phyloP scores from a whole-genome alignment of 2,113 vertebrate genomes.

The Noturus placidus region DNA sequence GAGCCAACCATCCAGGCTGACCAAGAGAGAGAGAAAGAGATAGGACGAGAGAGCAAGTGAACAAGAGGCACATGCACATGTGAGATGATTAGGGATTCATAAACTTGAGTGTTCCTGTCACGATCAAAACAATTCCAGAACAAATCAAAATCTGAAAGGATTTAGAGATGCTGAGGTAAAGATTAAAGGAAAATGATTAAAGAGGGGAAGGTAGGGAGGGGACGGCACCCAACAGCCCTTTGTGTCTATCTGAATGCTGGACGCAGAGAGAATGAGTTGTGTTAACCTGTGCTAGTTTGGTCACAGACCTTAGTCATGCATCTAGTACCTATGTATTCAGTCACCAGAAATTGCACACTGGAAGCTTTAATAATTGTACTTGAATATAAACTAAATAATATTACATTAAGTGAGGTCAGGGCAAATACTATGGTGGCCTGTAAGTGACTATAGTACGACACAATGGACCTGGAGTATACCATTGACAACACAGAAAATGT shows the following conservation, averaged over 20 bases:
- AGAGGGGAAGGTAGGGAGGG: background rate
- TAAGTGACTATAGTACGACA: background rate
- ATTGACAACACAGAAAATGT: background rate
- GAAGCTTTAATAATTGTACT: background rate
- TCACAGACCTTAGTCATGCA: background rate
- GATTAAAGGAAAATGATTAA: constrained; percentile 55
- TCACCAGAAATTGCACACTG: background rate
- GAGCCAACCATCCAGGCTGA: background rate
- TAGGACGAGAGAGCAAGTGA: background rate
- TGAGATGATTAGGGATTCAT: constrained; percentile 52
- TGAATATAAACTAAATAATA: background rate
- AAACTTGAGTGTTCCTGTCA: constrained; percentile 46
- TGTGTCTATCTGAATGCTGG: constrained; percentile 1
- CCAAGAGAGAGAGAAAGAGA: constrained; percentile 8
- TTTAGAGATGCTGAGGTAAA: constrained; percentile 46
- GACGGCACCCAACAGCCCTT: background rate
- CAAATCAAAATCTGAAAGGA: constrained; percentile 52
- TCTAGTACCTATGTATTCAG: background rate
- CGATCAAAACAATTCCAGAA: constrained; percentile 51
- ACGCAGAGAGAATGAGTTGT: background rate
- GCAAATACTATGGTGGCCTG: background rate
- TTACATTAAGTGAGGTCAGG: background rate
- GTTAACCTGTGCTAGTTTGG: constrained; percentile 5
- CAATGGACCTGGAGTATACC: background rate
- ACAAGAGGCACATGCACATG: constrained; percentile 2